Base-by-base conservation (phyloP, 2,888 invertebrate species). In the Drosophila meridiana region DNA sequence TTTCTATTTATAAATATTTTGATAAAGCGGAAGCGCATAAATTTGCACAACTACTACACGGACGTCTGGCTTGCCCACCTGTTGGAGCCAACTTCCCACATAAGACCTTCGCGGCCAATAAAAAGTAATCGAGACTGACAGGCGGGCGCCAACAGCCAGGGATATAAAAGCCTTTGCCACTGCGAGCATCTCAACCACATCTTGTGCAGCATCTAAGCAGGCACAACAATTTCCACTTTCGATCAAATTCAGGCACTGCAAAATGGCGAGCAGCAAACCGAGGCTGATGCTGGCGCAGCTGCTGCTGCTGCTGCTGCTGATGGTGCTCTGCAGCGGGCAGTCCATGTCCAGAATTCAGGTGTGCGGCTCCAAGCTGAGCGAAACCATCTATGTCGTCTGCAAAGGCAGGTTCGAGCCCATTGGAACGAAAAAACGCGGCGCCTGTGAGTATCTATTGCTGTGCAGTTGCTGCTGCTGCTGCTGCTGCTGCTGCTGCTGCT, bases 51-150 rank as follows among this genome's bases (percentile, higher is more conserved):
- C 30, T 34, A 50, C 48, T 55, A 42, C 47, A 38, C 28, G 43
- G 34, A 40, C 48, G 65, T 42, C 36, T 64, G 13, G 26, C 38
- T 53, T 5, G 14, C 45, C 60, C 59, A 50, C 32, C 36, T n/a
- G 13, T 28, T 30, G 30, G 5, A 3, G 42, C 30, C 26, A 28
- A n/a, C 45, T 26, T 32, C 80, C 76, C 68, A 70, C 76, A 63
- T 56, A 60, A 65, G 59, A 69, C 36, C 32, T 34, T 38, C 28
- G 45, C 57, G 71, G 43, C 30, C 47, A 52, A 36, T 45, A 11
- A 40, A 68, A 58, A 52, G 43, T 84, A 84, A 84, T 88, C 62
- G 69, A 59, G 26, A 61, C 34, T 75, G 84, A 84, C 84, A 84
- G 55, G 73, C 36, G 28, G 47, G 50, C 36, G 47, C 36, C 42